Evolutionary conservation across 2,888 invertebrate genomes (phyloP).

Genomic region (Heliconius charithonia): DNA sequence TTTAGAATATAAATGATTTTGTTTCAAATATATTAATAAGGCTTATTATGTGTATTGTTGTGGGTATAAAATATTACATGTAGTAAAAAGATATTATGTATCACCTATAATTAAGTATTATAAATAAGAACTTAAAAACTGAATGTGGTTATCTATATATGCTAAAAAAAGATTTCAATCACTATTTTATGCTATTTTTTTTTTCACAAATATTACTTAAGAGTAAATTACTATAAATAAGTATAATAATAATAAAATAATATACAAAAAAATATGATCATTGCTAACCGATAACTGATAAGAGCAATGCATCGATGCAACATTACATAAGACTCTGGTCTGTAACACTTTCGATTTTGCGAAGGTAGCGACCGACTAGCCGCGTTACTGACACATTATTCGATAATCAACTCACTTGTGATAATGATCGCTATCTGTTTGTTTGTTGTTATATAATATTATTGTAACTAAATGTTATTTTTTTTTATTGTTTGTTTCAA

Average conservation of each 20-base stretch:
- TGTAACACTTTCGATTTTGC: constrained; percentile 75
- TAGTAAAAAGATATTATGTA: neutral
- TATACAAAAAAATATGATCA: neutral
- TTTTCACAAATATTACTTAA: neutral
- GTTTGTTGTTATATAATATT: constrained; percentile 43
- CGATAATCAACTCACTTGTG: constrained; percentile 49
- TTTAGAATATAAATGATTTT: neutral
- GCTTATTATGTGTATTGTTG: neutral
- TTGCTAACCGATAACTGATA: constrained; percentile 24
- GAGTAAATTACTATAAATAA: neutral
- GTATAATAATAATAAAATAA: constrained; percentile 6
- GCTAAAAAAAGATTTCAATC: too few species aligned
- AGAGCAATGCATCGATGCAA: constrained; percentile 55
- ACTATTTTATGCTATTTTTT: neutral
- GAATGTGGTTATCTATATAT: too few species aligned
- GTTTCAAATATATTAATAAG: neutral
- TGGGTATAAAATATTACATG: neutral
- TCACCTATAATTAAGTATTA: neutral
- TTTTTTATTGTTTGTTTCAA: neutral
- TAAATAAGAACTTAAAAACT: neutral
- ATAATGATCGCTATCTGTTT: constrained; percentile 38
- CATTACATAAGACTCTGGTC: constrained; percentile 65
- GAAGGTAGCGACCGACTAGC: constrained; percentile 51
- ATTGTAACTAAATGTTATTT: constrained; percentile 7
- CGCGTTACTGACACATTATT: constrained; percentile 55